Conservation (phyloP, 2,888 invertebrate species). For the Eubasilissa splendida region DNA sequence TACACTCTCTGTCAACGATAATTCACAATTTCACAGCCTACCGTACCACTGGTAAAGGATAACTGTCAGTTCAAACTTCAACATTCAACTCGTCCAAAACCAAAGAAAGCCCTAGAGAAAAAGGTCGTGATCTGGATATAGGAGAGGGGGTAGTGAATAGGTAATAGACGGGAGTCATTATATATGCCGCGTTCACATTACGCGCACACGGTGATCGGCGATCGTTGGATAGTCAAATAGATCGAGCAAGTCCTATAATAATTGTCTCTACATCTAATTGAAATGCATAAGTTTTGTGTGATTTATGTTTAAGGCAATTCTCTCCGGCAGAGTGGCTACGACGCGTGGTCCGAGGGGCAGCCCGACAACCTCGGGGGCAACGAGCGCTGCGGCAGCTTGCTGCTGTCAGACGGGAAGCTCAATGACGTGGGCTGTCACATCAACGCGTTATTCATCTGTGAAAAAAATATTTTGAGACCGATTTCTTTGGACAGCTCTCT, state of each 20-base stretch:
- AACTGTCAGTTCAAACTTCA: too few relatives aligned
- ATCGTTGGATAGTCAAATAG: background rate
- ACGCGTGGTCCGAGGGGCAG: conserved; percentile 40
- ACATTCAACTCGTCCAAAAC: too few relatives aligned
- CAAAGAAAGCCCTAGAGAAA: too few relatives aligned
- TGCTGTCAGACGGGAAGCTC: background rate
- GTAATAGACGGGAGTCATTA: too few relatives aligned
- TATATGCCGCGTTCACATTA: too few relatives aligned
- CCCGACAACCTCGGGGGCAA: conserved; percentile 41
- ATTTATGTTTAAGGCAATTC: conserved; percentile 37
- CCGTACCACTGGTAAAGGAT: too few relatives aligned
- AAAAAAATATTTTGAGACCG: background rate
- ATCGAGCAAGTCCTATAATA: background rate
- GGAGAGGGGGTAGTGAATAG: too few relatives aligned
- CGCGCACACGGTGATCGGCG: too few relatives aligned
- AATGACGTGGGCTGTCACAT: background rate
- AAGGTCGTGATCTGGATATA: too few relatives aligned
- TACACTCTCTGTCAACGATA: too few relatives aligned
- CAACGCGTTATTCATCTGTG: background rate
- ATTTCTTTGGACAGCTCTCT: too few relatives aligned
- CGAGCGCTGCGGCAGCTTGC: conserved; percentile 48
- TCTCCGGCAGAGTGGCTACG: conserved; percentile 41
- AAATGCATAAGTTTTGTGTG: background rate
- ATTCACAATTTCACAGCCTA: too few relatives aligned
- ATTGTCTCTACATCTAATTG: background rate